Evolutionary conservation across 2,113 vertebrate genomes (phyloP).

Genomic region (Ammodramus savannarum): DNA sequence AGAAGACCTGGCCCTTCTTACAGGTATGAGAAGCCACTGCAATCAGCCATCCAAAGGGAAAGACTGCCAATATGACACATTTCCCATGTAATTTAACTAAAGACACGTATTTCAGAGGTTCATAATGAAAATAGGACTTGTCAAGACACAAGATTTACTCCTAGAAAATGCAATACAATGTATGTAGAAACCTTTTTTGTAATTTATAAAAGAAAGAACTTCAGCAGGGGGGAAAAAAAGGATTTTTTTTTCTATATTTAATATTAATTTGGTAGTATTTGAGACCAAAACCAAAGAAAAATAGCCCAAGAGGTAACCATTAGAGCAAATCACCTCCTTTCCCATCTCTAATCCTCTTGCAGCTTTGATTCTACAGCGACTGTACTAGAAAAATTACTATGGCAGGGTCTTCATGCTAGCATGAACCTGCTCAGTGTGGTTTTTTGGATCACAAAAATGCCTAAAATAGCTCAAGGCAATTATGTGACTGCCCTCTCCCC

Average conservation of each 20-base stretch:
- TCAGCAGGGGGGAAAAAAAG: accelerated
- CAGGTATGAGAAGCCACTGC: background rate
- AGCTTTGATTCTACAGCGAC: background rate
- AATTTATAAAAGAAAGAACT: background rate
- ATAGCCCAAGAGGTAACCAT: background rate
- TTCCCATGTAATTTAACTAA: background rate
- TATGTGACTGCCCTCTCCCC: background rate
- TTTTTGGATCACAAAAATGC: background rate
- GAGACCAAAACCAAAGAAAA: background rate
- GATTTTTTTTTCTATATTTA: background rate
- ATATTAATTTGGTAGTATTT: background rate
- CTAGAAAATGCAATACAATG: background rate
- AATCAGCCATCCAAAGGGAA: background rate
- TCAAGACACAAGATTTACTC: background rate
- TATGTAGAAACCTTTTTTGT: accelerated
- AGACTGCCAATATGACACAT: background rate
- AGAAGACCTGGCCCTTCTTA: background rate
- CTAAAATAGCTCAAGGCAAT: background rate
- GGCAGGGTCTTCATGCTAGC: background rate
- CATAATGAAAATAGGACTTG: background rate
- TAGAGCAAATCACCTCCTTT: background rate
- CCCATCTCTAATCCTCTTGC: background rate
- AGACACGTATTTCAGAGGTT: background rate
- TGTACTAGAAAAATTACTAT: background rate
- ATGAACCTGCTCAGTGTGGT: background rate